Percentiles rank a stretch among this genome's conserved stretches.
Conservation (phyloP, 2,888 invertebrate species). For the Melangyna quadrimaculata region DNA sequence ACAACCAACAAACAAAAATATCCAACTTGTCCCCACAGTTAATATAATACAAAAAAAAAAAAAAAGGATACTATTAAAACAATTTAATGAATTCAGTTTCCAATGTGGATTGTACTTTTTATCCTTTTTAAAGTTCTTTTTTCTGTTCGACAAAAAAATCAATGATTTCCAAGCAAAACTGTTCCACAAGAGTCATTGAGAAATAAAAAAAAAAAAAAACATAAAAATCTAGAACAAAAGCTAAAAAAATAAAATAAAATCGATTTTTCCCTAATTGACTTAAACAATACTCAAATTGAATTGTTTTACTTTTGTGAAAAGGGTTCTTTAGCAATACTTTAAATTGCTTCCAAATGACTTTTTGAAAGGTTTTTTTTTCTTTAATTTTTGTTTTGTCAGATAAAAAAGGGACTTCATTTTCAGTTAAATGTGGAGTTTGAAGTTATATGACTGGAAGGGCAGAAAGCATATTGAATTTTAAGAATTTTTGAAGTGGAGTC, state of each 20-base stretch:
- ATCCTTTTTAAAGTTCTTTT: not conserved
- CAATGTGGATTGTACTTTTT: not conserved
- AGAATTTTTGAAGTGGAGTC: not conserved
- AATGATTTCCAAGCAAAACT: not conserved
- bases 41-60: not conserved
- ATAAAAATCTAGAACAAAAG: constrained; percentile 23
- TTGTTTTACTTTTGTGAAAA: constrained; percentile 34
- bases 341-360: constrained; percentile 61
- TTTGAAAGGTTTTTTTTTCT: constrained; percentile 33
- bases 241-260: constrained; percentile 15
- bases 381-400: not conserved
- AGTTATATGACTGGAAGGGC: not conserved
- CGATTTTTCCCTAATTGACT: constrained; percentile 66
- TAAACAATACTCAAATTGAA: constrained; percentile 55
- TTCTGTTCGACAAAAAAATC: not conserved
- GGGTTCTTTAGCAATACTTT: constrained; percentile 45
- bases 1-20: not conserved
- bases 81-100: not conserved
- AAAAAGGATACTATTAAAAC: not conserved
- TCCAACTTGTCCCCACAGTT: not conserved
- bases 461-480: not conserved
- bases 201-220: not conserved
- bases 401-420: constrained; percentile 13
- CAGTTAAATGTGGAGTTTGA: not conserved
- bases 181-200: not conserved